These are phyloP conservation scores for Pilophorus perplexus DNA, from an alignment of 2,888 invertebrate genomes.

Conservation along the genomic window DNA sequence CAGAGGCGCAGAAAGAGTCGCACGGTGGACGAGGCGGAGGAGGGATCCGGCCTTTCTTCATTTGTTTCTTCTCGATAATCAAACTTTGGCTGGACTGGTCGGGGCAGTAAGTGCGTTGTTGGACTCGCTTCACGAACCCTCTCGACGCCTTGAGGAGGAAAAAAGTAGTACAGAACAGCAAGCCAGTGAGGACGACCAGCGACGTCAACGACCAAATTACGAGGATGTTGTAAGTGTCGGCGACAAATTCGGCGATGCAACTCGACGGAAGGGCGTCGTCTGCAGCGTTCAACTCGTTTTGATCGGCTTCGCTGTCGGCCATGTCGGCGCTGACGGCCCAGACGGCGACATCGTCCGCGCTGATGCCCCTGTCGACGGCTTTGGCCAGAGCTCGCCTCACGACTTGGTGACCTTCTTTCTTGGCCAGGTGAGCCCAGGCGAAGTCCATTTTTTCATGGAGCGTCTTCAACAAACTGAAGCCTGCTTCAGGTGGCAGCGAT, in stretches of 20 bases:
- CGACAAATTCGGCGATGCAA: slow-evolving; percentile 3
- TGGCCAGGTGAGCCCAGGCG: slow-evolving; percentile 21
- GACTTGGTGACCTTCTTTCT: slow-evolving; percentile 3
- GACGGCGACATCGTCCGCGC: slow-evolving; percentile 25
- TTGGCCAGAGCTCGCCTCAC: slow-evolving; percentile 23
- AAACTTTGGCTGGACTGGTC: no score
- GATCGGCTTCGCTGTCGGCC: not conserved
- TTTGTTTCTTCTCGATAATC: no score
- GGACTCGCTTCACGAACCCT: slow-evolving; percentile 12
- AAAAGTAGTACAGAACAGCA: slow-evolving; percentile 13
- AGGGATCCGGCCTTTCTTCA: no score
- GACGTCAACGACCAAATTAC: slow-evolving; percentile 20
- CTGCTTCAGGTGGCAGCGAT: not conserved
- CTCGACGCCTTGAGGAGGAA: slow-evolving; percentile 1
- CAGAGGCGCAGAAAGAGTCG: no score
- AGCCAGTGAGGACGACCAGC: slow-evolving; percentile 9
- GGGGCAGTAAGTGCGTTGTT: no score
- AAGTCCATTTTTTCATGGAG: slow-evolving; percentile 33
- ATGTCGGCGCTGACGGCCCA: slow-evolving; percentile 27
- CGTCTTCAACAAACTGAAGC: not conserved
- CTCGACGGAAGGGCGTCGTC: not conserved
- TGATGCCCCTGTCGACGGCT: slow-evolving; percentile 19
- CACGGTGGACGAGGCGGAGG: no score
- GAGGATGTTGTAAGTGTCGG: slow-evolving; percentile 24
- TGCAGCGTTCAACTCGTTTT: not conserved